Conservation (phyloP, 2,888 invertebrate genomes). For the Hypolimnas misippus region DNA sequence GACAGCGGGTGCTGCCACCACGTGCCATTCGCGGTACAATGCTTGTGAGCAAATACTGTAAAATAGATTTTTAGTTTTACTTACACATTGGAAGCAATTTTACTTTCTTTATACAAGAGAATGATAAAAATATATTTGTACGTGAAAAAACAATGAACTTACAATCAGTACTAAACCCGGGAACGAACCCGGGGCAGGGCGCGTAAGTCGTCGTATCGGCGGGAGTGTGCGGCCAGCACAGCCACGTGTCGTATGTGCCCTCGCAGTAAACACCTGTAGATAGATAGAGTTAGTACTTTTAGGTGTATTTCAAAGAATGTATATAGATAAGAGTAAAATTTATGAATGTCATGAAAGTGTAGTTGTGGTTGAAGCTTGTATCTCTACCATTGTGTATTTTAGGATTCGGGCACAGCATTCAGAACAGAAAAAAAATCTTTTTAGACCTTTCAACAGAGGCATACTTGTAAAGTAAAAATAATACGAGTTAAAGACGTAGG, state of each 20-base stretch:
- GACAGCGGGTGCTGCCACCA: conserved; percentile 93
- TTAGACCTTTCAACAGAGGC: no score
- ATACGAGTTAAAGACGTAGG: no score
- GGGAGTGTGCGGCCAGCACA: conserved; percentile 90
- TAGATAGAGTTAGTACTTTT: no score
- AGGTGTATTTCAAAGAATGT: no score
- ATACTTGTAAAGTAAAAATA: no score
- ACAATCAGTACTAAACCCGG: conserved; percentile 90
- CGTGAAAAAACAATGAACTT: conserved; percentile 62
- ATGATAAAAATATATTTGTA: background rate
- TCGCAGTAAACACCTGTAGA: conserved; percentile 86
- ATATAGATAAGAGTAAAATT: no score
- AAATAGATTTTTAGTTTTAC: background rate
- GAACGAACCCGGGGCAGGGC: conserved; percentile 89
- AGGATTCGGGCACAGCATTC: no score
- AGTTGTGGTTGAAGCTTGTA: no score
- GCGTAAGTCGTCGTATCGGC: conserved; percentile 86
- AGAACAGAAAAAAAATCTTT: no score
- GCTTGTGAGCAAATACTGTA: conserved; percentile 91
- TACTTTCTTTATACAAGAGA: background rate
- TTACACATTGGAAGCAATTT: no score
- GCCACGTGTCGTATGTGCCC: conserved; percentile 92
- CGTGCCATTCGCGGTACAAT: conserved; percentile 90
- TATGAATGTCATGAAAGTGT: no score
- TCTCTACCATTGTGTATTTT: no score